Percentiles rank a stretch among this genome's conserved stretches.
These are phyloP conservation scores for Operophtera brumata DNA, from an alignment of 2,888 invertebrate species.

Conservation along the genomic window DNA sequence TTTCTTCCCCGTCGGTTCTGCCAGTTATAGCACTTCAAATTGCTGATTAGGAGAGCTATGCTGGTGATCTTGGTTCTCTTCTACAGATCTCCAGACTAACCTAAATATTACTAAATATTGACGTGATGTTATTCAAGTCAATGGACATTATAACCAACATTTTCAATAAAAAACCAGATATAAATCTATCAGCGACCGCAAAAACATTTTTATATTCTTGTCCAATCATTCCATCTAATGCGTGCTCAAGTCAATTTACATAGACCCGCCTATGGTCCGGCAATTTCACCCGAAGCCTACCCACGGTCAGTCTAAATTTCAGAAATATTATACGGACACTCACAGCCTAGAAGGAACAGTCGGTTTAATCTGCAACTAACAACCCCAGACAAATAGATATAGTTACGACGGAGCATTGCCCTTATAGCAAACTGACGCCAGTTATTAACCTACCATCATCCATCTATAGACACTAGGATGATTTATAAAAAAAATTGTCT, in stretches of 20 bases:
- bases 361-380: background rate
- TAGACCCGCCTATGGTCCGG: slow-evolving; percentile 46
- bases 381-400: too few species aligned
- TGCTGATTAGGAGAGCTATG: too few species aligned
- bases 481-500: too few species aligned
- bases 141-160: background rate
- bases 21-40: too few species aligned
- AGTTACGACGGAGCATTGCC: too few species aligned
- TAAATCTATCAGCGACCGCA: background rate
- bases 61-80: background rate
- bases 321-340: slow-evolving; percentile 61
- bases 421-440: too few species aligned
- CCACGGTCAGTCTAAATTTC: slow-evolving; percentile 61
- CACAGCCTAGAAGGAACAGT: background rate
- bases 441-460: too few species aligned
- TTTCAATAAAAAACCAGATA: too few species aligned
- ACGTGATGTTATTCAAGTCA: background rate
- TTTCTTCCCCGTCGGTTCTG: too few species aligned
- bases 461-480: too few species aligned
- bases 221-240: slow-evolving; percentile 46
- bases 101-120: too few species aligned
- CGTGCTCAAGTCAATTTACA: slow-evolving; percentile 49
- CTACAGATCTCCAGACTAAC: background rate
- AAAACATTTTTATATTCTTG: slow-evolving; percentile 23
- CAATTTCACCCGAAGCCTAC: slow-evolving; percentile 43